Base-by-base conservation (phyloP, 2,113 vertebrate species). In the Podilymbus podiceps region DNA sequence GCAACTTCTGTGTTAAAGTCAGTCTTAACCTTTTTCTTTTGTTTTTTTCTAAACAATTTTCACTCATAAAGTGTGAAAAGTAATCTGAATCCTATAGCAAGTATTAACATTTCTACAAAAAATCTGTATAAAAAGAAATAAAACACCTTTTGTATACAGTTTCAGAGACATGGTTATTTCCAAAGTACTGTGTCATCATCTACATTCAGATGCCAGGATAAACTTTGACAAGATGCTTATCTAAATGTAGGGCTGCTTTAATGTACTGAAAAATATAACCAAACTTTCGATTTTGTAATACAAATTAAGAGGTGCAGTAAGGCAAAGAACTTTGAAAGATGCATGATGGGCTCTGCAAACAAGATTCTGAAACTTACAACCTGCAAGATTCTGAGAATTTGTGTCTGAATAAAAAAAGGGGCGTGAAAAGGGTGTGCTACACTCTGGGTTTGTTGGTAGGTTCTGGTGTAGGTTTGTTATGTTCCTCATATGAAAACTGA, bases 101-200 rank as follows among this genome's bases (percentile, higher is more conserved):
- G 44, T 67, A 67, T 59, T 73, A 67, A 50, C 9, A 38, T 87
- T 60, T 50, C 46, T 67, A 82, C 22, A 87, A 87, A 60, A 35
- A 5, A 7, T 42, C 74, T 68, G 30, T 55, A 23, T 59, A 35
- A 56, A 50, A 68, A 63, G 16, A 76, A 64, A 58, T 28, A 72
- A 73, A n/a, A 0, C 1, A 4, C 28, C 28, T 86, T 19, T 50
- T 53, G 1, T 53, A 44, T 22, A 33, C 15, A 42, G 40, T 44
- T 82, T 49, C 40, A 50, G 40, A 56, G 7, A 53, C 6, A 21
- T 3, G 23, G 18, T 55, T 73, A 56, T 72, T 77, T 60, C 47
- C 53, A 67, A 87, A 78, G 21, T 73, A 55, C 27, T 27, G 5
- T 71, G n/a, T 44, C 64, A 59, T 59, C 25, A 38, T 44, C 42